Base-by-base conservation (phyloP, 1,140 invertebrate genomes). In the Ceratoteleas bidentatus region DNA sequence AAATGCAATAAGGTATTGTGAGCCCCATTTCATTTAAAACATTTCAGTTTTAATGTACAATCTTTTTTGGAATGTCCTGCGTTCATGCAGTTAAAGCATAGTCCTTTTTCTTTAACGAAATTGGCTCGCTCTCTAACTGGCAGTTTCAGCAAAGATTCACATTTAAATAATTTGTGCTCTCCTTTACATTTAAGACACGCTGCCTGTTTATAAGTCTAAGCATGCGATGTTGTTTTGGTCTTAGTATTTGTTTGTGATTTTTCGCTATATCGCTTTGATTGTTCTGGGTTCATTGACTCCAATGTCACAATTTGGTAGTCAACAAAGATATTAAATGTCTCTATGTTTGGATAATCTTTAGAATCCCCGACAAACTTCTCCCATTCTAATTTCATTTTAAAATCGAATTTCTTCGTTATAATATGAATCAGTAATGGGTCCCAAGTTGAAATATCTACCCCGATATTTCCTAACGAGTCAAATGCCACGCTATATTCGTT, bases 331-430 rank as follows among this genome's bases (percentile, higher is more conserved):
- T 45, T n/a, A 11, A 45, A 45, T 45, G 10, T 11, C 13, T 45
- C n/a, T n/a, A 45, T 6, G 13, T 11, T 45, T 6, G 43, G 43
- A n/a, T n/a, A n/a, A n/a, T 45, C 11, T 6, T 10, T 45, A 0
- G 43, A 45, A 45, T 45, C 43, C 9, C 43, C 8, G n/a, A 45
- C n/a, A 13, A n/a, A 13, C 10, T 45, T 45, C n/a, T 45, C 43
- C 43, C 43, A 45, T 45, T 45, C 43, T n/a, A 45, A 45, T 45
- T n/a, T 11, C 10, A 45, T 6, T 45, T 45, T 45, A n/a, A n/a
- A 11, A 45, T 45, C 43, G 10, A 45, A 45, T 6, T 45, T 45
- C n/a, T 45, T 13, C 13, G 13, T 13, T n/a, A 45, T 9, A 45
- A n/a, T 45, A 45, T 45, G n/a, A 6, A 45, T 45, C 13, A 45